A percentile compares a stretch with the other conserved stretches of the same genome.
phyloP scores from a whole-genome alignment of 1,140 invertebrate species.

The Euura lappo region DNA sequence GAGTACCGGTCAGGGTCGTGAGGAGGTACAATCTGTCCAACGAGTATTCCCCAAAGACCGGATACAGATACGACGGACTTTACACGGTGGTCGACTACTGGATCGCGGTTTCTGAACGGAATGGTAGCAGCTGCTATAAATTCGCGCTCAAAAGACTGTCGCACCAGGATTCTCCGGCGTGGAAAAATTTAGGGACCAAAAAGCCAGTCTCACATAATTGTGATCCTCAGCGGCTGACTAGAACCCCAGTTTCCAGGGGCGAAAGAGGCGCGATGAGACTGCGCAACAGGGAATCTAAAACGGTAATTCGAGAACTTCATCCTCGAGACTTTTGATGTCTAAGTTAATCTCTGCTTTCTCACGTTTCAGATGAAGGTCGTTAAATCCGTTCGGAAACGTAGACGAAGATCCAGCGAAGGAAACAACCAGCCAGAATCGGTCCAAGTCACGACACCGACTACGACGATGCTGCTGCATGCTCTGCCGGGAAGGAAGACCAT shows the following conservation, averaged over 20 bases:
- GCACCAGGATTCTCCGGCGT: conserved; percentile 34
- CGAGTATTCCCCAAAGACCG: conserved; percentile 51
- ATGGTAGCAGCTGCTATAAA: conserved; percentile 39
- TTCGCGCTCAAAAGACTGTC: conserved; percentile 45
- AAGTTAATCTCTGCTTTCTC: too few species aligned
- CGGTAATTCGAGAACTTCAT: not conserved
- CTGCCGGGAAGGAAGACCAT: conserved; percentile 21
- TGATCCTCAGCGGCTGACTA: too few species aligned
- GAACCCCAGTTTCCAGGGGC: too few species aligned
- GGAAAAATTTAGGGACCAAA: not conserved
- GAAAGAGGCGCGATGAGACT: too few species aligned
- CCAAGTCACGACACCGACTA: too few species aligned
- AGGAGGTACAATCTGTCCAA: conserved; percentile 50
- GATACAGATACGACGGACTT: conserved; percentile 54
- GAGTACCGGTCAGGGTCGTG: conserved; percentile 49
- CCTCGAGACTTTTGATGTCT: too few species aligned
- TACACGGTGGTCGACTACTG: conserved; percentile 47
- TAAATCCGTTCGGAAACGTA: too few species aligned
- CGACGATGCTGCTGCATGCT: not conserved
- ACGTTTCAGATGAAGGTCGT: too few species aligned
- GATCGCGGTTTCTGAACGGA: conserved; percentile 42
- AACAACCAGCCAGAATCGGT: too few species aligned
- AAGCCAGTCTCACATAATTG: too few species aligned
- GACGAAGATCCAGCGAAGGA: too few species aligned
- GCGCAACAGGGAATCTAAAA: not conserved